phyloP scores from a whole-genome alignment of 2,888 invertebrate species.

The Gryllus longicercus region DNA sequence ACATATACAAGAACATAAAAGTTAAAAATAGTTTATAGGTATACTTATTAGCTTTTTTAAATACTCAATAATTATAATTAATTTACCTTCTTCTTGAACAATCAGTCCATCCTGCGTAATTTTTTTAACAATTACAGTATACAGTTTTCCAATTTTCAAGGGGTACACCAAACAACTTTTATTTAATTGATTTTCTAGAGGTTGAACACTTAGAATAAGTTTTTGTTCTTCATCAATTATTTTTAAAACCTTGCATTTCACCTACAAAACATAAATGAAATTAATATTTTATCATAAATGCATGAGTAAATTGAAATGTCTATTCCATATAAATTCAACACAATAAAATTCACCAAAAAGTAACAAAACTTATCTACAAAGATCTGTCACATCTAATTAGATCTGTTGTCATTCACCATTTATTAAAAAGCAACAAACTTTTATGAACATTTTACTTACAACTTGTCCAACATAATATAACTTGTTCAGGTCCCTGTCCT shows the following conservation, averaged over 20 bases:
- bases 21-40: too few relatives aligned
- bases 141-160: too few relatives aligned
- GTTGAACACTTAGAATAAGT: constrained; percentile 50
- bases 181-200: constrained; percentile 29
- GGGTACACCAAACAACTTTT: too few relatives aligned
- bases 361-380: constrained; percentile 25
- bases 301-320: too few relatives aligned
- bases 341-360: constrained; percentile 34
- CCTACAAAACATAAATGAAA: constrained; percentile 43
- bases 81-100: too few relatives aligned
- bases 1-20: too few relatives aligned
- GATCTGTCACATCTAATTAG: constrained; percentile 19
- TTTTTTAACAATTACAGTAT: too few relatives aligned
- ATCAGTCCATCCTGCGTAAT: too few relatives aligned
- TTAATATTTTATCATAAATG: too few relatives aligned
- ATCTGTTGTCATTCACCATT: neutral
- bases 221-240: constrained; percentile 47
- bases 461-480: constrained; percentile 54
- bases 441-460: constrained; percentile 46
- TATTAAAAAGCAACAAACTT: neutral
- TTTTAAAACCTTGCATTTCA: constrained; percentile 52
- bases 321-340: too few relatives aligned
- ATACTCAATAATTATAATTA: too few relatives aligned
- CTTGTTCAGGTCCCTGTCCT: neutral
- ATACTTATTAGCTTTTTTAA: too few relatives aligned